A percentile compares a stretch with the other conserved stretches of the same genome.
phyloP scores from a whole-genome alignment of 2,888 invertebrate species.

The Caenorhabditis panamensis region DNA sequence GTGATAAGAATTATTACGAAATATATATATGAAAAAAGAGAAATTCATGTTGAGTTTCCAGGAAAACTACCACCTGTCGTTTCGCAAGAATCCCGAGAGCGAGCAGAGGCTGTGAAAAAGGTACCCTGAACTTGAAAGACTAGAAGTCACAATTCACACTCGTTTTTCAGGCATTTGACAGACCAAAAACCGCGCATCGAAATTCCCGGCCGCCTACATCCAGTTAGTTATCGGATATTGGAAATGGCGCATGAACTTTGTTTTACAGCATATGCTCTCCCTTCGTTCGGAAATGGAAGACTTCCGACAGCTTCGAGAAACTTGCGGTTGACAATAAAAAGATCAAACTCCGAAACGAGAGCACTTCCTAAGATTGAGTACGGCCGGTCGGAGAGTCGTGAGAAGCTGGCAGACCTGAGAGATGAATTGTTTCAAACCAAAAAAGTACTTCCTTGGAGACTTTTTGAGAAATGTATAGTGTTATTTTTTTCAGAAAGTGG shows the following conservation, averaged over 20 bases:
- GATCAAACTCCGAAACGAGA: conserved; percentile 57
- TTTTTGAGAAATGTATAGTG: too few species aligned
- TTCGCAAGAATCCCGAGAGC: conserved; percentile 50
- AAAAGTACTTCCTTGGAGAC: conserved; percentile 34
- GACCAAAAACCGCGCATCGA: conserved; percentile 58
- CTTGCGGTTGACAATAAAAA: conserved; percentile 32
- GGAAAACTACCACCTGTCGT: conserved; percentile 61
- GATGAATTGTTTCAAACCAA: conserved; percentile 59
- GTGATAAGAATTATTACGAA: conserved; percentile 15
- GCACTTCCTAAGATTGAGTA: conserved; percentile 48
- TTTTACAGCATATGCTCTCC: conserved; percentile 23
- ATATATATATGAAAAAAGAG: too few species aligned
- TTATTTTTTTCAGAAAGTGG: conserved; percentile 47
- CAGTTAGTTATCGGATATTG: conserved; percentile 24
- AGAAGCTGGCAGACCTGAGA: conserved; percentile 56
- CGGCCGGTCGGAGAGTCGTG: conserved; percentile 49
- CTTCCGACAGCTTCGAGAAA: conserved; percentile 39
- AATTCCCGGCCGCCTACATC: conserved; percentile 43
- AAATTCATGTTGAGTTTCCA: too few species aligned
- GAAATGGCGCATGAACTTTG: not conserved
- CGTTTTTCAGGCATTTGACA: conserved; percentile 39
- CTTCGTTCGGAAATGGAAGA: conserved; percentile 45
- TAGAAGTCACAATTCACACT: not conserved
- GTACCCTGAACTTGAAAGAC: conserved; percentile 20
- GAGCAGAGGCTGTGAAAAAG: conserved; percentile 60